phyloP scores from a whole-genome alignment of 2,797 vertebrate genomes.

The Heliangelus exortis region DNA sequence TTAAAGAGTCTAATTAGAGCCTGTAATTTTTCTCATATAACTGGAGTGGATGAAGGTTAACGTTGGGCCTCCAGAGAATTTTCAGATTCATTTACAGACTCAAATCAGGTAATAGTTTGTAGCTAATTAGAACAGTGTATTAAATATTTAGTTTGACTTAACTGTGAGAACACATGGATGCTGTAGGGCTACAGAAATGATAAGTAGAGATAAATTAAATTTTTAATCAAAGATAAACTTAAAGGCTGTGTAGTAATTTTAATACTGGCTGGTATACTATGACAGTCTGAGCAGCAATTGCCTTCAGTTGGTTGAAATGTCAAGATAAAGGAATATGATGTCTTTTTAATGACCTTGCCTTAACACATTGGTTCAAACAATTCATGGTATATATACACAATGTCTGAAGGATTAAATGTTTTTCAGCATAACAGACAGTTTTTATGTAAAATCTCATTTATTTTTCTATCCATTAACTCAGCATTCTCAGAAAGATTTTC shows the following conservation, averaged over 20 bases:
- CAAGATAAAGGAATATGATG: conserved; percentile 60
- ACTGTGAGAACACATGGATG: conserved; percentile 65
- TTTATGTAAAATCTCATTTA: conserved; percentile 30
- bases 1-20: conserved; percentile 85
- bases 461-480: not conserved
- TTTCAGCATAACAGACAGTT: not conserved
- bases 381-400: conserved; percentile 13
- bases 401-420: not conserved
- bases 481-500: not conserved
- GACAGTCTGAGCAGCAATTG: not conserved
- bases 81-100: conserved; percentile 83
- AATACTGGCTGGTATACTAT: conserved; percentile 1
- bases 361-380: conserved; percentile 46
- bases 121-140: conserved; percentile 82
- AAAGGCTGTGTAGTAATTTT: conserved; percentile 66
- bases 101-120: conserved; percentile 85
- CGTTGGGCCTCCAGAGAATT: conserved; percentile 77
- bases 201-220: conserved; percentile 73
- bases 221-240: conserved; percentile 80
- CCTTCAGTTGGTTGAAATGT: conserved; percentile 54
- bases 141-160: conserved; percentile 83
- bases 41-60: conserved; percentile 81
- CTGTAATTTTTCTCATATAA: conserved; percentile 81
- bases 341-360: conserved; percentile 55
- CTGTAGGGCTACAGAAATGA: conserved; percentile 62